phyloP scores from a whole-genome alignment of 2,888 invertebrate species.

The Nasonovia ribisnigri region DNA sequence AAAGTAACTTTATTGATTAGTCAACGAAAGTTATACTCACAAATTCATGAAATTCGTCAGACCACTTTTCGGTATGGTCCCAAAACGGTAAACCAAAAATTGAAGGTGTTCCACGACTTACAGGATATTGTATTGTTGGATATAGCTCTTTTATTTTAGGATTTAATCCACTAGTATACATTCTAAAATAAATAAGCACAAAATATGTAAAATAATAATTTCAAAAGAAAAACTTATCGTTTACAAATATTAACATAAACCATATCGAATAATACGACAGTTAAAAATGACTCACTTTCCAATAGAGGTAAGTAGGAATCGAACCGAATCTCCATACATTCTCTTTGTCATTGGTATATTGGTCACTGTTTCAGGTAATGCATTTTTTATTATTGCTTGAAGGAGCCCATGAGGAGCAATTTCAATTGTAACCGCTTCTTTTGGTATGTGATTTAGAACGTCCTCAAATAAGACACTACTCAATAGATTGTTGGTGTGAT shows the following conservation, averaged over 20 bases:
- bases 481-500: slow-evolving; percentile 76
- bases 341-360: slow-evolving; percentile 73
- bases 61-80: slow-evolving; percentile 1
- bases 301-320: slow-evolving; percentile 7
- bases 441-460: slow-evolving; percentile 74
- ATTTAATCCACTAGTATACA: slow-evolving; percentile 73
- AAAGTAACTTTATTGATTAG: background rate
- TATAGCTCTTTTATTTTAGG: slow-evolving; percentile 72
- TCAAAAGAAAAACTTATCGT: background rate
- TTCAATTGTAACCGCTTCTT: slow-evolving; percentile 75
- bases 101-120: slow-evolving; percentile 72
- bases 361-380: slow-evolving; percentile 72
- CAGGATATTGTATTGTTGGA: slow-evolving; percentile 72
- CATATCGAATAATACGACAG: too few relatives aligned
- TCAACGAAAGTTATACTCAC: background rate
- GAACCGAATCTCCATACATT: background rate
- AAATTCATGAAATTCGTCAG: background rate
- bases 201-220: background rate
- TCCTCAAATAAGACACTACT: slow-evolving; percentile 74
- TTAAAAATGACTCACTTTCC: slow-evolving; percentile 26
- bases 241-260: too few relatives aligned
- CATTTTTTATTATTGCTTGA: slow-evolving; percentile 75
- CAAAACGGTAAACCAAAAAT: slow-evolving; percentile 16
- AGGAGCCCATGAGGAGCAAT: slow-evolving; percentile 76
- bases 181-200: slow-evolving; percentile 69